Conservation (phyloP, 53 echinoderm and acorn worm genomes). For the Astropecten irregularis region DNA sequence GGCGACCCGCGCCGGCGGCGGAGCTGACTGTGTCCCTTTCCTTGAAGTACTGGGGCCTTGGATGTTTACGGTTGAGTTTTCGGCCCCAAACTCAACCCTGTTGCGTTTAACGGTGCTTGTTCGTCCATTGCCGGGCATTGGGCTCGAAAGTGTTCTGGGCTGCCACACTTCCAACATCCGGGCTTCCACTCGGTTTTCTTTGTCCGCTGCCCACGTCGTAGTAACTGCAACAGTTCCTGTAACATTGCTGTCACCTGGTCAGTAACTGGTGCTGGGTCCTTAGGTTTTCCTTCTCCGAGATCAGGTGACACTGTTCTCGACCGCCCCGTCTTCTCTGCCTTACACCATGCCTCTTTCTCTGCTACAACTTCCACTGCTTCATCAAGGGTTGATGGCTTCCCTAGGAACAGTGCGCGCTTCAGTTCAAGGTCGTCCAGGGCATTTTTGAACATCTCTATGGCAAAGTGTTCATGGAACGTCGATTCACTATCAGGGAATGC, state of each 20-base stretch:
- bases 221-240: neutral
- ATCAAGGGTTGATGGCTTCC: slow-evolving; percentile 11
- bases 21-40: neutral
- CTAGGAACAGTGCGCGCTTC: slow-evolving; percentile 25
- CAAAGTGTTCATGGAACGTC: neutral
- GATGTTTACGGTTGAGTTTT: neutral
- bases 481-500: slow-evolving; percentile 2
- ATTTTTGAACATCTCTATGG: slow-evolving; percentile 1
- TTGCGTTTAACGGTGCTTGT: slow-evolving; percentile 8
- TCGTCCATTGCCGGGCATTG: neutral
- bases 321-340: neutral
- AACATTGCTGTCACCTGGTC: neutral
- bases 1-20: slow-evolving; percentile 24
- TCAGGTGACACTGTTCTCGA: neutral
- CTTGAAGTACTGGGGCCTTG: neutral
- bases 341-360: neutral
- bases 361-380: slow-evolving; percentile 17
- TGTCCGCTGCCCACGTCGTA: neutral
- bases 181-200: neutral
- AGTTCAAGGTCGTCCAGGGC: slow-evolving; percentile 22
- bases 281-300: neutral
- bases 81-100: neutral
- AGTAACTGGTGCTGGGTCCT: neutral
- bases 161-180: slow-evolving; percentile 12
- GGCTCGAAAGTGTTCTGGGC: slow-evolving; percentile 1